Evolutionary conservation across 2,113 vertebrate genomes (phyloP), one percentile per base, ranked within the genome.

Genomic region (Heptranchias perlo): DNA sequence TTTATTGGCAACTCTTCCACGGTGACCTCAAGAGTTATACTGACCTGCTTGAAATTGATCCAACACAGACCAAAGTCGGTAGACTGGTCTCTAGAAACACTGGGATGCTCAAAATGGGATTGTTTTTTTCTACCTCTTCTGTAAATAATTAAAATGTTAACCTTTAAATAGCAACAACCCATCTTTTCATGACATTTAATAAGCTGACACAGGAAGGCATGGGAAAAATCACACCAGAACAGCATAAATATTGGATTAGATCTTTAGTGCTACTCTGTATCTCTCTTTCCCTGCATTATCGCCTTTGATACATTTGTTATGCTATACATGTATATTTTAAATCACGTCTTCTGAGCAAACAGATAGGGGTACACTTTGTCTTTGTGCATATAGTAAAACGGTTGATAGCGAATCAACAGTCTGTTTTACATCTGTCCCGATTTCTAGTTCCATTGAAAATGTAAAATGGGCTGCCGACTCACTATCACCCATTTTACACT

Each of bases 71-170:
- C 64, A 67, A 65, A 69, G 44, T 67, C 94, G 49, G 44, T 23
- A 95, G 64, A 95, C 28, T 3, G 44, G 47, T 69, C 64, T 3
- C 47, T 31, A 69, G 25, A 95, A 69, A 69, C 44, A 95, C 39
- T 28, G 28, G 28, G 31, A 23, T 95, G 39, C 49, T 25, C 54
- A 54, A 39, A 93, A 93, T 21, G n/a, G 14, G n/a, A 93, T 62
- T 39, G 14, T 39, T n/a, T 93, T 61, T n/a, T 10, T 16, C 62
- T 67, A 49, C 11, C 28, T 49, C 64, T 49, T 52, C 65, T 69
- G 94, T 47, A 69, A 95, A 69, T 69, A 67, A 95, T 73, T 93
- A 93, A 61, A 62, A 93, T 62, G 89, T 93, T 95, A 69, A 31
- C 44, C 64, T 69, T 69, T 65, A 95, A 95, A 95, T 52, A 95